These are phyloP conservation scores for Parotocinclus haroldoi DNA, from an alignment of 2,797 vertebrate genomes.

Conservation along the genomic window DNA sequence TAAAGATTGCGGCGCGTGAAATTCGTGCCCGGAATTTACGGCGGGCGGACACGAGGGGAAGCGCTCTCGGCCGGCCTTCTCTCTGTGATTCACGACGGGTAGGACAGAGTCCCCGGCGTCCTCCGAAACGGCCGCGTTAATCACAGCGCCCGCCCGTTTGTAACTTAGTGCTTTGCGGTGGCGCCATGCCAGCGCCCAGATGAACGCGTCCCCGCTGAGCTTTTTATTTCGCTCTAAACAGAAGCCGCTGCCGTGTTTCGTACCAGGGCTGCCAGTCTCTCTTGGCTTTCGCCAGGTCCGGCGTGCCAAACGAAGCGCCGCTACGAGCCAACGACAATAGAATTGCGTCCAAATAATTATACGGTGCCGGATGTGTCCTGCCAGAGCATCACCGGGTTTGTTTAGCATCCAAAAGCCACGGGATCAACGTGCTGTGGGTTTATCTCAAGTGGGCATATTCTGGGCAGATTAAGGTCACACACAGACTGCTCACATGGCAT, in stretches of 20 bases:
- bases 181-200: not conserved
- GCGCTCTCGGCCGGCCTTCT: not conserved
- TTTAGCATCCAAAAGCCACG: not conserved
- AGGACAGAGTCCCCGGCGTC: not conserved
- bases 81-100: not conserved
- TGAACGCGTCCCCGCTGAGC: not conserved
- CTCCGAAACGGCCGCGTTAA: not conserved
- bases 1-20: slow-evolving; percentile 5
- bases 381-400: not conserved
- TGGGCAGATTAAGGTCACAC: not conserved
- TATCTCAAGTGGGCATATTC: not conserved
- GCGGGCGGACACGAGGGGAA: not conserved
- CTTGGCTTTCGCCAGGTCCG: not conserved
- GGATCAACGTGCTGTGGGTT: not conserved
- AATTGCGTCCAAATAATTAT: slow-evolving; percentile 39
- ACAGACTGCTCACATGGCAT: too few relatives aligned
- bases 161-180: not conserved
- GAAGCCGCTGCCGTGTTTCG: not conserved
- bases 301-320: not conserved
- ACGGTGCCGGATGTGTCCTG: not conserved
- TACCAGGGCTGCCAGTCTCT: not conserved
- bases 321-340: slow-evolving; percentile 7
- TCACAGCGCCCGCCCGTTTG: not conserved
- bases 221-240: too few relatives aligned
- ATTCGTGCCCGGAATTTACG: not conserved